Evolutionary conservation across 2,113 vertebrate species (phyloP).

Genomic region (Nothocercus julius): DNA sequence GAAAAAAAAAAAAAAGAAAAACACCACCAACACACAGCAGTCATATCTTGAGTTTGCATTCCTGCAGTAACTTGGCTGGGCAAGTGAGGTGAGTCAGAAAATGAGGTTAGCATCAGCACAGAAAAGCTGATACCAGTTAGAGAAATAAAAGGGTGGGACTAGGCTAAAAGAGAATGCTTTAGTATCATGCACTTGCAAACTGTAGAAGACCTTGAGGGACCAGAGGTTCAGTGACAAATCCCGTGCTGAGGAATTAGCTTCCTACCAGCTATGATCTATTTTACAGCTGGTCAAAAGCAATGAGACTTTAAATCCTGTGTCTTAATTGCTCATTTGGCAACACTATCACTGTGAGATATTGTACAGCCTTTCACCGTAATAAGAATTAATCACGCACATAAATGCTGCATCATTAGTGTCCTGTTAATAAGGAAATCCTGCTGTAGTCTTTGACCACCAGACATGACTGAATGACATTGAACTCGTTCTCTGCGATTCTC

Average conservation of each 20-base stretch:
- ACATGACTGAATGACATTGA: background rate
- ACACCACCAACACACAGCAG: fast-evolving
- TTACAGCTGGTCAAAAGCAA: background rate
- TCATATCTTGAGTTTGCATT: background rate
- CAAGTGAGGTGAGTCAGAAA: background rate
- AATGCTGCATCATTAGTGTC: background rate
- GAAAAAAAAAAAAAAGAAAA: background rate
- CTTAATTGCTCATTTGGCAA: background rate
- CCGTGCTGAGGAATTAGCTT: background rate
- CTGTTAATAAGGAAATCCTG: background rate
- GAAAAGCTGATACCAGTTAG: background rate
- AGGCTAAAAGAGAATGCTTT: background rate
- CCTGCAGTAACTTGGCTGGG: background rate
- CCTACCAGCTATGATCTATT: background rate
- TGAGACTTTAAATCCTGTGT: background rate
- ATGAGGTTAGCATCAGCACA: background rate
- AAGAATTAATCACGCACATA: background rate
- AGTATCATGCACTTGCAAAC: background rate
- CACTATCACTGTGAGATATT: background rate
- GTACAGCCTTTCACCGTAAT: background rate
- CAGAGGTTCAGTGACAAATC: background rate
- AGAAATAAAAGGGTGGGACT: background rate
- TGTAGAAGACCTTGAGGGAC: background rate
- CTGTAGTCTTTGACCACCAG: background rate
- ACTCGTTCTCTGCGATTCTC: background rate